Evolutionary conservation across 2,797 vertebrate genomes (phyloP).

Genomic region (Fistularia commersonii): DNA sequence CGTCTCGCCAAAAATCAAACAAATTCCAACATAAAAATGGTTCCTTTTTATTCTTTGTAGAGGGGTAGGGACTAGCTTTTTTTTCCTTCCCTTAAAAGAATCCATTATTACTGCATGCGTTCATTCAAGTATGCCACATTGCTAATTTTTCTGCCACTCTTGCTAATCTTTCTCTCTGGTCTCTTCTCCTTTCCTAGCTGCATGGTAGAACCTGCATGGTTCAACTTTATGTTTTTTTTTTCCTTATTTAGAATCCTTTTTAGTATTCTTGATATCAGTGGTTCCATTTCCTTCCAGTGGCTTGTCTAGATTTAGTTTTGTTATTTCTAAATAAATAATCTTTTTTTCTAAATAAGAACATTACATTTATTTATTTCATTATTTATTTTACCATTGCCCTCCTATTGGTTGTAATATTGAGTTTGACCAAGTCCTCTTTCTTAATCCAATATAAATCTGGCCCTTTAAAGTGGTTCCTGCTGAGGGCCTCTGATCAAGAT

Average conservation of each 20-base stretch:
- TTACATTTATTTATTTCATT: too few relatives aligned
- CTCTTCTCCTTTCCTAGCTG: conserved; percentile 29
- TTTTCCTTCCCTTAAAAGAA: too few relatives aligned
- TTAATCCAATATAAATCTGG: conserved; percentile 38
- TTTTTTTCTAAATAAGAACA: too few relatives aligned
- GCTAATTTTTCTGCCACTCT: conserved; percentile 29
- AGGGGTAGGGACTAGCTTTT: conserved; percentile 3
- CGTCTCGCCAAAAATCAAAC: conserved; percentile 9
- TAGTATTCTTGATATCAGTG: conserved; percentile 11
- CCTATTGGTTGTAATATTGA: conserved; percentile 36
- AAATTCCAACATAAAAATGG: conserved; percentile 36
- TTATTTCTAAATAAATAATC: too few relatives aligned
- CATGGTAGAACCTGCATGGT: conserved; percentile 37
- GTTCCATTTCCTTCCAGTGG: conserved; percentile 12
- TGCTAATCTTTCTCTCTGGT: conserved; percentile 24
- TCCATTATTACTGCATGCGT: conserved; percentile 49
- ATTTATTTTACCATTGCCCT: conserved; percentile 37
- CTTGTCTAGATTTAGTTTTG: conserved; percentile 3
- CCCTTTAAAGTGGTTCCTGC: conserved; percentile 41
- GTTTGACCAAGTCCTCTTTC: conserved; percentile 25
- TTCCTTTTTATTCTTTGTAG: conserved; percentile 10
- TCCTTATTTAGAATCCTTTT: conserved; percentile 8
- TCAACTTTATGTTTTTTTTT: conserved; percentile 25
- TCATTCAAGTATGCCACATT: conserved; percentile 14
- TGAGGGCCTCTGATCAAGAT: conserved; percentile 33